Conservation (phyloP, 2,113 vertebrate species). For the Anser brachyrhynchus region DNA sequence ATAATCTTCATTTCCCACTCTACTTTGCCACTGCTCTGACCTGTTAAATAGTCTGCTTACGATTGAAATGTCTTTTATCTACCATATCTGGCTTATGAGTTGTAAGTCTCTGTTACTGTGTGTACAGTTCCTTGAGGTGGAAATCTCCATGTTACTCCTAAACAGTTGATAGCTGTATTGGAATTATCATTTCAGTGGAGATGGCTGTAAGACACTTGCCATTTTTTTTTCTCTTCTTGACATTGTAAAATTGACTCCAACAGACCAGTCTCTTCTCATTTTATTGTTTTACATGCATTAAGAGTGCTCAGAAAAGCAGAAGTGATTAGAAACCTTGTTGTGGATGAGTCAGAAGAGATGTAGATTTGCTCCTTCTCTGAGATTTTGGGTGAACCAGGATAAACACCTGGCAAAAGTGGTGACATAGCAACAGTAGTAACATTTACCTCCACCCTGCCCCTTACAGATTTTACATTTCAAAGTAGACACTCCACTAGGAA, state of each 20-base stretch:
- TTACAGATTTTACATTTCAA: not conserved
- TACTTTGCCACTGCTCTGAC: not conserved
- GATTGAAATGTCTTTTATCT: not conserved
- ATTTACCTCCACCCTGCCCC: not conserved
- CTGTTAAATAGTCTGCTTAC: not conserved
- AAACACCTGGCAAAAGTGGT: not conserved
- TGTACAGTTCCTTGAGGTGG: not conserved
- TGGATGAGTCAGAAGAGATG: not conserved
- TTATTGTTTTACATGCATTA: not conserved
- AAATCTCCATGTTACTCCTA: rapidly evolving
- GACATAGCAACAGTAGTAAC: not conserved
- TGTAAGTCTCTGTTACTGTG: not conserved
- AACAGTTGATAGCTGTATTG: not conserved
- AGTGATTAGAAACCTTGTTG: not conserved
- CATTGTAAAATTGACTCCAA: not conserved
- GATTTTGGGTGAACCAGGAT: not conserved
- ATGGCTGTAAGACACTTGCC: not conserved
- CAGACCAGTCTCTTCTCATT: not conserved
- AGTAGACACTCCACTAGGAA: not conserved
- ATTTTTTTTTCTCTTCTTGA: not conserved
- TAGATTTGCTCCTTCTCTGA: not conserved
- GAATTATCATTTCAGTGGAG: not conserved
- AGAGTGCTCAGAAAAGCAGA: not conserved
- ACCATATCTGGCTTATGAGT: not conserved
- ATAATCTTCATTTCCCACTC: not conserved